phyloP scores from a whole-genome alignment of 2,113 vertebrate genomes.

The Corythaixoides concolor region DNA sequence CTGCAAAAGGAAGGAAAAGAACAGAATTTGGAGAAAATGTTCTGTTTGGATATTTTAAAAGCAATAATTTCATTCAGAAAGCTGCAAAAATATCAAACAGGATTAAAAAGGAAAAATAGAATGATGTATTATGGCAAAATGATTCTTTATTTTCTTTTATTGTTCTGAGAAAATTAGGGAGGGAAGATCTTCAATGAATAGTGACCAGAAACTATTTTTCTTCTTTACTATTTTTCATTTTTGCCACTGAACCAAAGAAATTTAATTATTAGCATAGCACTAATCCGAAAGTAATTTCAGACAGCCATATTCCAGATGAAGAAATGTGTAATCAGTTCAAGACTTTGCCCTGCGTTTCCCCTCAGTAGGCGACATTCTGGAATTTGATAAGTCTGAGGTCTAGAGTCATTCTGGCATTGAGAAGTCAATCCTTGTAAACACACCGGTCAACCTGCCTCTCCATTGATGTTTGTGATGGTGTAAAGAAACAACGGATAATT shows the following conservation, averaged over 20 bases:
- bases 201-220: neutral
- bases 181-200: neutral
- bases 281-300: neutral
- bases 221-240: neutral
- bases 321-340: neutral
- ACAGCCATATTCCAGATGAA: neutral
- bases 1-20: neutral
- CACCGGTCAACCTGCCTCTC: neutral
- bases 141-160: neutral
- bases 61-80: conserved; percentile 1
- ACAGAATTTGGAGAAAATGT: neutral
- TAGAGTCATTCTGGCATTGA: neutral
- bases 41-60: neutral
- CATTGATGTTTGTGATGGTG: no score
- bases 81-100: conserved; percentile 7
- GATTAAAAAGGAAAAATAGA: neutral
- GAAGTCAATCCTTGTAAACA: neutral
- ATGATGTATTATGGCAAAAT: neutral
- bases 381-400: neutral
- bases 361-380: neutral
- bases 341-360: no score
- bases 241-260: neutral
- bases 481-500: neutral
- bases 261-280: neutral
- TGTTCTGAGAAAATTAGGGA: neutral